A percentile compares a stretch with the other conserved stretches of the same genome.
phyloP scores from a whole-genome alignment of 37 sponge, comb jelly and placozoan genomes.

The Spongilla lacustris region DNA sequence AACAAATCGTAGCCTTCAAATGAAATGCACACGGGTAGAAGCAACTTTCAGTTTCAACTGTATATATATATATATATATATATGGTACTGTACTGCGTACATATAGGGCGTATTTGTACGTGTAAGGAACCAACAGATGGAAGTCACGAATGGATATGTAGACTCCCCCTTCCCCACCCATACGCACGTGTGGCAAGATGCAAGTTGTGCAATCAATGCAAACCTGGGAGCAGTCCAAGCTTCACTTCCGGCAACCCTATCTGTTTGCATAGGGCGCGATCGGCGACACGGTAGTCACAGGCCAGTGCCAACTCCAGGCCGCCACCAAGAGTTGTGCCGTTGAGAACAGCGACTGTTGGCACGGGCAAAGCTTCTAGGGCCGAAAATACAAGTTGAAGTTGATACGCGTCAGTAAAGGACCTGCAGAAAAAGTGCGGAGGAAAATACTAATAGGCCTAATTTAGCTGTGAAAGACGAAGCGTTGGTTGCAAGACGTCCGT shows the following conservation, averaged over 20 bases:
- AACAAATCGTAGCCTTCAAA: too few species aligned
- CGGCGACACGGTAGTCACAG: conserved; percentile 72
- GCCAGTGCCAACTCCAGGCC: conserved; percentile 70
- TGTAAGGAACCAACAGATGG: too few species aligned
- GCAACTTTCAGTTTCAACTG: too few species aligned
- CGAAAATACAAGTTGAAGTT: conserved; percentile 36
- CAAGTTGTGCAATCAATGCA: background rate
- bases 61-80: background rate
- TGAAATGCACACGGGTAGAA: too few species aligned
- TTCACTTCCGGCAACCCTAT: conserved; percentile 74
- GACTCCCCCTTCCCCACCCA: background rate
- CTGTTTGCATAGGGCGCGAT: conserved; percentile 33
- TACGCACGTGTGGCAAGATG: background rate
- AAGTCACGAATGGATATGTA: too few species aligned
- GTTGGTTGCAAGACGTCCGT: too few species aligned
- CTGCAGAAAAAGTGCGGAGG: too few species aligned
- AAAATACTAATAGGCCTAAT: too few species aligned
- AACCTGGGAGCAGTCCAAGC: conserved; percentile 68
- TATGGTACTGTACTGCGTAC: too few species aligned
- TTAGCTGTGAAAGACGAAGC: too few species aligned
- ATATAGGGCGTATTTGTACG: too few species aligned
- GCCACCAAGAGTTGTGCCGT: conserved; percentile 65
- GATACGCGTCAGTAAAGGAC: conserved; percentile 10
- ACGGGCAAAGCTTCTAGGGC: conserved; percentile 60
- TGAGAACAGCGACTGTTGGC: conserved; percentile 59